Evolutionary conservation across 2,113 vertebrate genomes (phyloP).

Genomic region (Xiphorhynchus elegans): DNA sequence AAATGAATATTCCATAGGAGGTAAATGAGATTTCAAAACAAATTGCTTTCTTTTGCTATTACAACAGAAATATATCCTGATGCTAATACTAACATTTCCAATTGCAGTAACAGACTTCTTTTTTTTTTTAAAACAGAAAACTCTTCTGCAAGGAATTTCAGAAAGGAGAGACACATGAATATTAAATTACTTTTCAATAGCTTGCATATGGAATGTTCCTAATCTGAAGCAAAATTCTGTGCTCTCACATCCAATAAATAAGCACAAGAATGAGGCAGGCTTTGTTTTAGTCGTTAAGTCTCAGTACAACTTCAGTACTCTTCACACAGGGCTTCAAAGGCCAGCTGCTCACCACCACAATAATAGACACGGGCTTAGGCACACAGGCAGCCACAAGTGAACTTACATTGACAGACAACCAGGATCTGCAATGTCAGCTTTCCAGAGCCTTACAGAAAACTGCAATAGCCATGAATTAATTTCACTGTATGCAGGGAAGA

Average conservation of each 20-base stretch:
- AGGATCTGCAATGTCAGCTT: background rate
- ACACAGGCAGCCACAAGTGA: background rate
- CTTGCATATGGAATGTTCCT: background rate
- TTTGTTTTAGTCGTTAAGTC: background rate
- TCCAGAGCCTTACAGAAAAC: background rate
- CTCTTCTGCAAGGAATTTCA: background rate
- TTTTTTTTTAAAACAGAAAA: background rate
- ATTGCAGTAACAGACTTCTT: background rate
- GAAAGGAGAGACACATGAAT: background rate
- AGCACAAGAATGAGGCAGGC: accelerated
- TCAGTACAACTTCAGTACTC: background rate
- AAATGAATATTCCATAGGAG: background rate
- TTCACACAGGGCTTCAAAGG: background rate
- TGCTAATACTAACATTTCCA: background rate
- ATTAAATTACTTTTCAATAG: background rate
- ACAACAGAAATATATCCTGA: background rate
- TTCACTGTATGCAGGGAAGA: background rate
- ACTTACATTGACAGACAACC: background rate
- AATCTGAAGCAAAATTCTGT: background rate
- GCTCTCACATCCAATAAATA: background rate
- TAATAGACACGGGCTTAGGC: accelerated
- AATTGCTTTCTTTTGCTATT: background rate
- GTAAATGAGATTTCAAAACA: background rate
- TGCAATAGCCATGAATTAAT: background rate
- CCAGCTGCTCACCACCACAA: background rate